Evolutionary conservation across 2,113 vertebrate species (phyloP).

Genomic region (Notiomystis cincta): DNA sequence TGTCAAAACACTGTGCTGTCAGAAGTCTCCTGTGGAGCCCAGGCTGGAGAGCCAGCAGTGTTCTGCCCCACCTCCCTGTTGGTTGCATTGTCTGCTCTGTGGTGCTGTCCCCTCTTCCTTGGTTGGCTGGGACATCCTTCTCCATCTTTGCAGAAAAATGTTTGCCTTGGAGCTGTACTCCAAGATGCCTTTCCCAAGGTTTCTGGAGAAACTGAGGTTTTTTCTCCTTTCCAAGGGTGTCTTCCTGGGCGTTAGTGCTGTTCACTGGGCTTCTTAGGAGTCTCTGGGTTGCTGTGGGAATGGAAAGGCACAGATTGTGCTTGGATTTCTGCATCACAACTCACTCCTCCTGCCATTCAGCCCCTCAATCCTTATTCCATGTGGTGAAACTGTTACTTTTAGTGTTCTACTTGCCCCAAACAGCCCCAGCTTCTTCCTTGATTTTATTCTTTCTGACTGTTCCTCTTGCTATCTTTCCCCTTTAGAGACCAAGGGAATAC

Average conservation of each 20-base stretch:
- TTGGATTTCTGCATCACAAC: background rate
- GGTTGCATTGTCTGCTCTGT: rapidly evolving
- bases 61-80: background rate
- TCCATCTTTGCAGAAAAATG: background rate
- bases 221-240: background rate
- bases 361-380: rapidly evolving
- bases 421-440: background rate
- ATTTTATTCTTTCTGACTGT: background rate
- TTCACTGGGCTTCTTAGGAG: background rate
- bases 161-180: background rate
- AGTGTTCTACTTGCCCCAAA: background rate
- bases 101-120: background rate
- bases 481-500: background rate
- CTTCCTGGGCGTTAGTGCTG: background rate
- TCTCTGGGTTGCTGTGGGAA: background rate
- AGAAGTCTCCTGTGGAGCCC: background rate
- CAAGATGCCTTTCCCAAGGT: background rate
- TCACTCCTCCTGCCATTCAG: background rate
- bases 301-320: background rate
- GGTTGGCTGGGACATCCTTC: background rate
- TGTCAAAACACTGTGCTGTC: background rate
- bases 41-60: background rate
- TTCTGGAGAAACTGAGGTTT: background rate
- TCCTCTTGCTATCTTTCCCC: background rate
- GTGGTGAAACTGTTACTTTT: background rate